These are phyloP conservation scores for Threskiornis aethiopicus DNA, from an alignment of 2,797 vertebrate species.

Conservation along the genomic window DNA sequence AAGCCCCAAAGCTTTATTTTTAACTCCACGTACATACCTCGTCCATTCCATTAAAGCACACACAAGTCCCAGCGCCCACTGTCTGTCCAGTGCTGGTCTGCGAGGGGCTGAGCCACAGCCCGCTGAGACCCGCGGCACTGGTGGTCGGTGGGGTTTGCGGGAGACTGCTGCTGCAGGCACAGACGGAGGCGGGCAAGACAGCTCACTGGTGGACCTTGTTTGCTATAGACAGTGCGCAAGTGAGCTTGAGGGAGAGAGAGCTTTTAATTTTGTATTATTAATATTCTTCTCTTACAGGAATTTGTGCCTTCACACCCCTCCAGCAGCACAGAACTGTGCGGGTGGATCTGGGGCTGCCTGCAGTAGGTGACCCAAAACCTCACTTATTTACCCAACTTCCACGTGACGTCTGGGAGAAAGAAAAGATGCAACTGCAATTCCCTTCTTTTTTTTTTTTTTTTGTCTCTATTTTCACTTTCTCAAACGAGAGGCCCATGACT, in stretches of 20 bases:
- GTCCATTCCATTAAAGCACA: slow-evolving; percentile 26
- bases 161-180: not conserved
- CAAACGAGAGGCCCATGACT: rapidly evolving
- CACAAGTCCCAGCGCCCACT: not conserved
- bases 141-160: rapidly evolving
- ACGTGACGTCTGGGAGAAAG: not conserved
- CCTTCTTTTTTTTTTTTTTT: too few relatives aligned
- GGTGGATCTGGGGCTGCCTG: not conserved
- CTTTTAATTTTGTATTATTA: not conserved
- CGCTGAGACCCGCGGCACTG: not conserved
- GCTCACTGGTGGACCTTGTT: not conserved
- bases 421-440: not conserved
- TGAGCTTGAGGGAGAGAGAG: not conserved
- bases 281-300: not conserved
- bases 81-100: not conserved
- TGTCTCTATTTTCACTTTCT: not conserved
- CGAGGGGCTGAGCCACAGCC: not conserved
- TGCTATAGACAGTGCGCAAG: not conserved
- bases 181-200: not conserved
- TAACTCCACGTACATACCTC: slow-evolving; percentile 23
- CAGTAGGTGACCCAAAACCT: not conserved
- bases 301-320: not conserved
- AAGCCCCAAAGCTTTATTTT: slow-evolving; percentile 69
- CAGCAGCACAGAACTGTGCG: rapidly evolving
- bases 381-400: not conserved